These are phyloP conservation scores for Budorcas taxicolor DNA, from an alignment of 2,113 vertebrate genomes.

Conservation along the genomic window DNA sequence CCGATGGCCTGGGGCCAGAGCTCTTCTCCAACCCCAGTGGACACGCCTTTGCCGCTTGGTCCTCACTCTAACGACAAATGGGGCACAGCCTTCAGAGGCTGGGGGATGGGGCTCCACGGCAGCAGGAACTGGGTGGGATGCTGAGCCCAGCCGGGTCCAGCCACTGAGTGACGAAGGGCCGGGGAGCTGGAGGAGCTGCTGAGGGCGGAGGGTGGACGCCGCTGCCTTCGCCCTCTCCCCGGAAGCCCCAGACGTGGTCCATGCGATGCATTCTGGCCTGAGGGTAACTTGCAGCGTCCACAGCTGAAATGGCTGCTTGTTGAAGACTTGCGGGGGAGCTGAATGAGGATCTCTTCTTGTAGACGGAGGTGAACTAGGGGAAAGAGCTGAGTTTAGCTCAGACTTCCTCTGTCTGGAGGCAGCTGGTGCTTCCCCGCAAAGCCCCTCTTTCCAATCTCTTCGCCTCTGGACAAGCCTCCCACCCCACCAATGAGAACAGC, in stretches of 20 bases:
- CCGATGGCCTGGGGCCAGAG: not conserved
- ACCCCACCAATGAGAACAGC: rapidly evolving
- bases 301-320: not conserved
- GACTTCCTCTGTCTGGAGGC: not conserved
- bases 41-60: not conserved
- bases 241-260: not conserved
- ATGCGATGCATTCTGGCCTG: rapidly evolving
- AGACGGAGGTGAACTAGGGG: no score
- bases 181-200: rapidly evolving
- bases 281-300: not conserved
- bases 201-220: rapidly evolving
- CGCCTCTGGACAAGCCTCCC: no score
- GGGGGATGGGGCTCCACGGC: rapidly evolving
- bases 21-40: not conserved
- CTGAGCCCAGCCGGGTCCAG: not conserved
- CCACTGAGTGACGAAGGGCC: not conserved
- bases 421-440: not conserved
- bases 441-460: not conserved
- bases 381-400: not conserved
- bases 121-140: not conserved
- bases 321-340: rapidly evolving
- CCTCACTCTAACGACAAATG: not conserved
- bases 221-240: not conserved
- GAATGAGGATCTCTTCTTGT: not conserved
- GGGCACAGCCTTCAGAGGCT: not conserved